Evolutionary conservation across 2,888 invertebrate genomes (phyloP).

Genomic region (Zygothrica quintamaculata): DNA sequence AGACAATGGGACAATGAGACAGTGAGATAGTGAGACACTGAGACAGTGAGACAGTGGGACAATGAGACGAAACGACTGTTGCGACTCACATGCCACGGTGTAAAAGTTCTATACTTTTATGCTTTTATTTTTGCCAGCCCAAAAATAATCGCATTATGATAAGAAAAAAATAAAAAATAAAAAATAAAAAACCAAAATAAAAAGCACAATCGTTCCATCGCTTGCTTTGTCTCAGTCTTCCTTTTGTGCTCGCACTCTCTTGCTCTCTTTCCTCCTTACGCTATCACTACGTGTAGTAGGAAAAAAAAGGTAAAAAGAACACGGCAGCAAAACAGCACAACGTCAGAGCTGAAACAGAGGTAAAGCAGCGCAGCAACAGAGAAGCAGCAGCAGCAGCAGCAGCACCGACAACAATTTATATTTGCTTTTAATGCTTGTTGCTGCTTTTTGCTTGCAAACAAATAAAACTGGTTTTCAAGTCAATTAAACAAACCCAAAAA

Average conservation of each 20-base stretch:
- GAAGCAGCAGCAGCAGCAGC: conserved; percentile 39
- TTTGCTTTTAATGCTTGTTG: conserved; percentile 72
- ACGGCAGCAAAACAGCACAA: conserved; percentile 19
- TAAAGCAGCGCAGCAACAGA: conserved; percentile 33
- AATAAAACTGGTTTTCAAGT: conserved; percentile 75
- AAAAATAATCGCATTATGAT: conserved; percentile 74
- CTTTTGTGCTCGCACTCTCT: not conserved
- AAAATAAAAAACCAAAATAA: conserved; percentile 32
- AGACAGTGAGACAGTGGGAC: conserved; percentile 2
- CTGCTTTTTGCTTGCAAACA: conserved; percentile 70
- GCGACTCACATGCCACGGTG: conserved; percentile 49
- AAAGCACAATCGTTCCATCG: conserved; percentile 28
- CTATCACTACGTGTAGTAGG: conserved; percentile 20
- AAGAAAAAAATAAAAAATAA: conserved; percentile 57
- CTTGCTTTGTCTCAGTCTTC: conserved; percentile 5
- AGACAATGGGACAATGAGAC: conserved; percentile 5
- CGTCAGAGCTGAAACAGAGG: conserved; percentile 19
- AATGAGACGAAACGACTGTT: too few relatives aligned
- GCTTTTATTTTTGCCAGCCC: conserved; percentile 63
- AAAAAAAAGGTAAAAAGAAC: conserved; percentile 45
- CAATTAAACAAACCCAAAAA: conserved; percentile 70
- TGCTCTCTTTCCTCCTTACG: conserved; percentile 6
- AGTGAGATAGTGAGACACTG: conserved; percentile 9
- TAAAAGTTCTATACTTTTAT: conserved; percentile 67
- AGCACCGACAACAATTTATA: conserved; percentile 64